These are phyloP conservation scores for Oplegnathus fasciatus DNA, from an alignment of 2,113 vertebrate species.

Conservation along the genomic window DNA sequence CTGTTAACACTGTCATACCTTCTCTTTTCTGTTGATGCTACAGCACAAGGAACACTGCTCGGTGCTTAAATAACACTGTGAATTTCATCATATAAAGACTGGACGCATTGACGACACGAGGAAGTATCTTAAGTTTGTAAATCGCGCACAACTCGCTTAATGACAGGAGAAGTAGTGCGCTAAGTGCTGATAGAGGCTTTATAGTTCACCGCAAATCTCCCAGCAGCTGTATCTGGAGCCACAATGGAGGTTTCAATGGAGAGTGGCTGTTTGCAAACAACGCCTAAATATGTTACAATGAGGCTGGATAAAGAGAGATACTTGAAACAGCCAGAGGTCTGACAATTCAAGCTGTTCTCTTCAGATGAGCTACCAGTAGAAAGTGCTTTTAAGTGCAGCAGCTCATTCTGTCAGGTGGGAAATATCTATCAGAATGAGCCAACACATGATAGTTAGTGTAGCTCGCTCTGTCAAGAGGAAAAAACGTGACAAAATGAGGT, in stretches of 20 bases:
- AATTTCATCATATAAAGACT: background rate
- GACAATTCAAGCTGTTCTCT: background rate
- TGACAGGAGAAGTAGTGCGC: background rate
- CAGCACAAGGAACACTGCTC: background rate
- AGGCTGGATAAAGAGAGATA: background rate
- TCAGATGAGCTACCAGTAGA: background rate
- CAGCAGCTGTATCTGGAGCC: constrained; percentile 4
- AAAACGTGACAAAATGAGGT: background rate
- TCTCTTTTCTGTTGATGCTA: background rate
- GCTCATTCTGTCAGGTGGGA: background rate
- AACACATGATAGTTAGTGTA: background rate
- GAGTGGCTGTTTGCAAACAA: background rate
- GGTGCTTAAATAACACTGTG: background rate
- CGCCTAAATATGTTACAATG: background rate
- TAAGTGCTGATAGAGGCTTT: constrained; percentile 18
- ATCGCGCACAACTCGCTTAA: background rate
- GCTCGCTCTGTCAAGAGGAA: background rate
- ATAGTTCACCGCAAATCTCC: constrained; percentile 17
- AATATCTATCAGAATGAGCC: background rate
- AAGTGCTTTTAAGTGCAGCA: background rate
- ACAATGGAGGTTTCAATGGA: constrained; percentile 2
- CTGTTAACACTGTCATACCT: background rate
- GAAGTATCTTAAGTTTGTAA: background rate
- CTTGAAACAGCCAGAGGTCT: background rate
- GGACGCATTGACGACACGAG: background rate